phyloP scores from a whole-genome alignment of 2,113 vertebrate genomes.

The Megaptera novaeangliae region DNA sequence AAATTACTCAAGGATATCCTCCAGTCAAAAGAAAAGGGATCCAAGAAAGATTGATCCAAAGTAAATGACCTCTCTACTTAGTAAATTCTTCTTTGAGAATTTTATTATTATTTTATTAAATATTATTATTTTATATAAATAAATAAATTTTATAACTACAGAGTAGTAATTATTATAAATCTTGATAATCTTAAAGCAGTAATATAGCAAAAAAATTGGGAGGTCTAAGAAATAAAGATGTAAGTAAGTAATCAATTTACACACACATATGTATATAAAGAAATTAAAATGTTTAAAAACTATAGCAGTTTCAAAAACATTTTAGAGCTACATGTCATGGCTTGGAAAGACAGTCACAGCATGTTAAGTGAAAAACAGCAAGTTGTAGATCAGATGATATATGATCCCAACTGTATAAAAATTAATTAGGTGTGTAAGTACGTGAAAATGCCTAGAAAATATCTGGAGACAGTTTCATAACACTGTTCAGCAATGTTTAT shows the following conservation, averaged over 20 bases:
- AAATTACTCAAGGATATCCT: not conserved
- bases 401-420: not conserved
- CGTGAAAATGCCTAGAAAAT: not conserved
- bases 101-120: no score
- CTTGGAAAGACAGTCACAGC: not conserved
- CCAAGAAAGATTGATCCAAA: not conserved
- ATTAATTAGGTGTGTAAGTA: not conserved
- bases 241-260: not conserved
- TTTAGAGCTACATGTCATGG: not conserved
- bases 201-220: not conserved
- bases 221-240: not conserved
- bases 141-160: not conserved
- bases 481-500: not conserved
- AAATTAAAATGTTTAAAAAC: not conserved
- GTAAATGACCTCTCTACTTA: not conserved
- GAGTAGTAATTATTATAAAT: not conserved
- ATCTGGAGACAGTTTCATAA: not conserved
- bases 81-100: not conserved
- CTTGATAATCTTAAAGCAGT: not conserved
- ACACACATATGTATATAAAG: not conserved
- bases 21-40: not conserved
- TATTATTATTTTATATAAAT: not conserved
- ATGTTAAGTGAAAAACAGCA: not conserved
- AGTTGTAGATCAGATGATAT: not conserved
- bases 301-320: not conserved